Evolutionary conservation across 2,113 vertebrate species (phyloP), one percentile per base, ranked within the genome.

Genomic region (Pimephales promelas): DNA sequence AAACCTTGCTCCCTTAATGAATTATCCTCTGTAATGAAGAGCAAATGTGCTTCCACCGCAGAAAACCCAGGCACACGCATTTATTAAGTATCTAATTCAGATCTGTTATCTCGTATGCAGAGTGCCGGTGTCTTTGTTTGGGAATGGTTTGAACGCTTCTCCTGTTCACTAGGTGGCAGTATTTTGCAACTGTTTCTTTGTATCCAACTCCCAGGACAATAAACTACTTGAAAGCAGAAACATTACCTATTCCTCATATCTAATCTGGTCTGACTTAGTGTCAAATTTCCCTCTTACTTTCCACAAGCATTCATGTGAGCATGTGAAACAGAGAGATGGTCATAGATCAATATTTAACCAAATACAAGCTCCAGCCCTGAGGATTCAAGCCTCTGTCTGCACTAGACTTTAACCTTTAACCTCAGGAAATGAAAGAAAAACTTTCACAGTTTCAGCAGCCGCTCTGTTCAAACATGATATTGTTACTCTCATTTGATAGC

Each of bases 341-440:
- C 72, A n/a, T 26, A 62, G 11, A 61, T 40, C 26, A 36, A 36
- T 62, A 40, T 81, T 47, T 45, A 34, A 26, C 76, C 64, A 73
- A 24, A 49, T 79, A 49, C 62, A 61, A 49, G 64, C 28, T 52
- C 10, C 7, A 56, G 22, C 28, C 75, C n/a, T 3, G 11, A 71
- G 47, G 26, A 62, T 47, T 75, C 52, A 22, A 66, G 57, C 40
- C 45, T 20, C 36, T 68, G 54, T 84, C 64, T 84, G 22, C 5
- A 14, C 68, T 73, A 52, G 49, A 52, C 31, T 49, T 64, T 75
- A 45, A 88, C 81, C 61, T 83, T 74, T 83, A 10, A 88, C 81
- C 77, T 76, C 47, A 77, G 84, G 84, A 85, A 88, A 85, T 88
- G 43, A 81, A 85, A 85, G 75, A 54, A 62, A 76, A 75, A 86